Evolutionary conservation across 2,113 vertebrate genomes (phyloP), one percentile per base, ranked within the genome.

Genomic region (Rousettus leschenaultii): DNA sequence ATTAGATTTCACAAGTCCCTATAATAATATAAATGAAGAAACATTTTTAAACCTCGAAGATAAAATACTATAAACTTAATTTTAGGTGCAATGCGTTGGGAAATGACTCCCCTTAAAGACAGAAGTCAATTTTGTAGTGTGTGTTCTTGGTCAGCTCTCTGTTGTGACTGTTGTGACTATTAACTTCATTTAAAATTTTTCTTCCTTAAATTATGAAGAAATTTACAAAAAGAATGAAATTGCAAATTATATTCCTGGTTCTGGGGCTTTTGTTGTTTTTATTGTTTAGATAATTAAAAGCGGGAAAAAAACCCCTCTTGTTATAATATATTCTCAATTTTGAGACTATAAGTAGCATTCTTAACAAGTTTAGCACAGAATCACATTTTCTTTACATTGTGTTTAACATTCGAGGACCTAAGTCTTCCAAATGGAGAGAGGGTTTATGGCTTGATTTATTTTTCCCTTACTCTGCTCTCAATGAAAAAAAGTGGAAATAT

Each of bases 191-290:
- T 94, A 61, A 70, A 35, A 77, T 7, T 61, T 73, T 83, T 95
- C 51, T 84, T 38, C 86, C 40, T 80, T 91, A 70, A 61, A 55
- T 94, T 89, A 74, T 43, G 79, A 83, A 91, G n/a, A 82, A 83
- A 61, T 55, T 63, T 88, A 35, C 28, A 71, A 71, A 45, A 96
- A 61, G 45, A 53, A 82, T 87, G 35, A 75, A 80, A 84, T 80
- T 57, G 21, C 1, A 35, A 55, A 15, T 33, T 77, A 0, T 75
- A 30, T 35, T 96, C 45, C 53, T 86, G 6, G 28, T 35, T 80
- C 65, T 53, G 18, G 30, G 43, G 28, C 3, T 63, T 30, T 28
- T 30, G 28, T 63, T 63, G 26, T 61, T 73, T 82, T 70, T 93
- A 7, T 71, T 94, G 53, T 14, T 84, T 93, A 53, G 19, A 38